Conservation (phyloP, 2,888 invertebrate genomes). For the Drosophila demipolita region DNA sequence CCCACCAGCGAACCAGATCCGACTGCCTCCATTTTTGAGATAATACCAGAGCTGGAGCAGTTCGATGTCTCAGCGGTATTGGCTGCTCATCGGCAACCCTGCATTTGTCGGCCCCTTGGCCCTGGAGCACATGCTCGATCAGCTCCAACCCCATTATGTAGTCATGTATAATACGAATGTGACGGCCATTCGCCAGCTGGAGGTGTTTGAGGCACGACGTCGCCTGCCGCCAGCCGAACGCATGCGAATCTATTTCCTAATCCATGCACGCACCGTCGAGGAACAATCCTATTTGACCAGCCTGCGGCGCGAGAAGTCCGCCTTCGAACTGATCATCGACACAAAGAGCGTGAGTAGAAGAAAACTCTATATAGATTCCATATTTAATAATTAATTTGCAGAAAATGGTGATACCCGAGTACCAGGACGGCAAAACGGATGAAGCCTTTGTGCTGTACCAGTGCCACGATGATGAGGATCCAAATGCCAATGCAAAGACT, state of each 20-base stretch:
- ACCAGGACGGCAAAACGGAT: constrained; percentile 94
- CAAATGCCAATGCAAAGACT: constrained; percentile 89
- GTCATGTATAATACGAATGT: constrained; percentile 96
- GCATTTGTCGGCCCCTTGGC: constrained; percentile 90
- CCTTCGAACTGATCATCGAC: constrained; percentile 96
- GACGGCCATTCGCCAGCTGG: constrained; percentile 94
- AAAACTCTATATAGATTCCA: background rate
- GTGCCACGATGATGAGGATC: constrained; percentile 69
- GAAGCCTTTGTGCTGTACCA: constrained; percentile 86
- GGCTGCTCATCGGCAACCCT: constrained; percentile 87
- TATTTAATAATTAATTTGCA: constrained; percentile 78
- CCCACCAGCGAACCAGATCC: constrained; percentile 33
- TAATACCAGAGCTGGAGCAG: constrained; percentile 89
- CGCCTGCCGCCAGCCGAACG: constrained; percentile 85
- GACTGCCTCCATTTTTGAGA: constrained; percentile 86
- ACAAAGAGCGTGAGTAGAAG: constrained; percentile 92
- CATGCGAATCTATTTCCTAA: constrained; percentile 93
- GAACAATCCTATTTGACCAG: constrained; percentile 98
- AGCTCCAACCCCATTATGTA: constrained; percentile 91
- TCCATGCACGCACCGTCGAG: constrained; percentile 97
- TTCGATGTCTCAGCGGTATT: constrained; percentile 88
- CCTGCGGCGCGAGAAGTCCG: constrained; percentile 95
- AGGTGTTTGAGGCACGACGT: constrained; percentile 91
- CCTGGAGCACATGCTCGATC: constrained; percentile 89
- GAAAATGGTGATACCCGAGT: constrained; percentile 94